Percentiles rank a stretch among this genome's conserved stretches.
phyloP scores from a whole-genome alignment of 2,888 invertebrate genomes.

The Cephus spinipes region DNA sequence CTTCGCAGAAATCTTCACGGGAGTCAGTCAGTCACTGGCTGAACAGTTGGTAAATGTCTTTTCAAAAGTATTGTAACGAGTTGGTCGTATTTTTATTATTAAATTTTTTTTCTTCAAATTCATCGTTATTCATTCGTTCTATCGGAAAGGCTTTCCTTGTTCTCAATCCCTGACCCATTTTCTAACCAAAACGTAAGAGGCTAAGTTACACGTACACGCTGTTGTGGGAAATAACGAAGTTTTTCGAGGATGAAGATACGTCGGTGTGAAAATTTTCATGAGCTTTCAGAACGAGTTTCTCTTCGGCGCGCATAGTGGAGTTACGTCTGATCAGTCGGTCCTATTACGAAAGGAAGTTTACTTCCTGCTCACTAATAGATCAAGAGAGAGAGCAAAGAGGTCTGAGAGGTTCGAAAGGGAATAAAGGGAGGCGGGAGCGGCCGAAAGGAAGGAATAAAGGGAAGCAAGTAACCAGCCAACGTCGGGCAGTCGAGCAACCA shows the following conservation, averaged over 20 bases:
- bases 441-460: background rate
- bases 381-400: background rate
- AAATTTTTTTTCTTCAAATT: background rate
- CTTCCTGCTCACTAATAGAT: background rate
- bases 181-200: background rate
- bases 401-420: background rate
- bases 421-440: background rate
- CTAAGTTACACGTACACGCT: background rate
- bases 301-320: background rate
- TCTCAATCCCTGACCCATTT: background rate
- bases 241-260: background rate
- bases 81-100: no score
- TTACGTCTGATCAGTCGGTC: background rate
- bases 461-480: background rate
- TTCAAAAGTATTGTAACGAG: background rate
- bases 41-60: background rate
- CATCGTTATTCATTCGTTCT: background rate
- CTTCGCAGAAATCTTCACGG: no score
- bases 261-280: background rate
- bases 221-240: background rate
- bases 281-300: background rate
- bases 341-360: background rate
- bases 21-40: background rate
- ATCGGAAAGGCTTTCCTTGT: background rate
- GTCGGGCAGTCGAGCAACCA: background rate